phyloP scores from a whole-genome alignment of 2,113 vertebrate genomes.

The Tupaia tana region DNA sequence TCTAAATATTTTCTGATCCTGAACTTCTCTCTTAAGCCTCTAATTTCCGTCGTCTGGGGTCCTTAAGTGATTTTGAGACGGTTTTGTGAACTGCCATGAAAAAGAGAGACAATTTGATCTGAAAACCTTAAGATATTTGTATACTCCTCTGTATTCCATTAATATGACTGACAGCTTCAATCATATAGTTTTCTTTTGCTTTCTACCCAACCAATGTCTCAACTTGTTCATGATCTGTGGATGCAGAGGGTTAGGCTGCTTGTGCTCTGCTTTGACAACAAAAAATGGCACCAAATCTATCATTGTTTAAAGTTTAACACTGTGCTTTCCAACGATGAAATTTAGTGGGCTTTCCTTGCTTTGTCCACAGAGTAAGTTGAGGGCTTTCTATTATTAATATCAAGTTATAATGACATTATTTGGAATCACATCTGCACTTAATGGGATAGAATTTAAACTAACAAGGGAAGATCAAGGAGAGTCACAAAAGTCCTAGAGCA shows the following conservation, averaged over 20 bases:
- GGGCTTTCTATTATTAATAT: neutral
- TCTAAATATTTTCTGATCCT: conserved; percentile 46
- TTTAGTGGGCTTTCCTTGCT: neutral
- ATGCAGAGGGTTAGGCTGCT: neutral
- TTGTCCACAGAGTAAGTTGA: conserved; percentile 18
- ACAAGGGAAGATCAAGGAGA: neutral
- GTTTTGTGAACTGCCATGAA: neutral
- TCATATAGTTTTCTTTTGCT: neutral
- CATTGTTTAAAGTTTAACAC: conserved; percentile 1
- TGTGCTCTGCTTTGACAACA: conserved; percentile 17
- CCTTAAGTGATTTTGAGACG: conserved; percentile 23
- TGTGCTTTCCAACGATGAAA: neutral
- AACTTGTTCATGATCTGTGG: neutral
- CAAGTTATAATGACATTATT: conserved; percentile 15
- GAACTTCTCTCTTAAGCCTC: neutral
- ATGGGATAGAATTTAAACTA: conserved; percentile 40
- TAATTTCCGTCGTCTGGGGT: neutral
- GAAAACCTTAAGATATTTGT: conserved; percentile 3
- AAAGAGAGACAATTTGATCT: conserved; percentile 13
- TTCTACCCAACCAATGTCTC: neutral
- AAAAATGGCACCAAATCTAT: neutral
- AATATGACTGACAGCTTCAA: neutral
- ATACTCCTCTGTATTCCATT: neutral
- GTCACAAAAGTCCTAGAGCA: neutral
- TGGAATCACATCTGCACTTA: conserved; percentile 29